These are phyloP conservation scores for Watsonalla cultraria DNA, from an alignment of 2,888 invertebrate species.

Conservation along the genomic window DNA sequence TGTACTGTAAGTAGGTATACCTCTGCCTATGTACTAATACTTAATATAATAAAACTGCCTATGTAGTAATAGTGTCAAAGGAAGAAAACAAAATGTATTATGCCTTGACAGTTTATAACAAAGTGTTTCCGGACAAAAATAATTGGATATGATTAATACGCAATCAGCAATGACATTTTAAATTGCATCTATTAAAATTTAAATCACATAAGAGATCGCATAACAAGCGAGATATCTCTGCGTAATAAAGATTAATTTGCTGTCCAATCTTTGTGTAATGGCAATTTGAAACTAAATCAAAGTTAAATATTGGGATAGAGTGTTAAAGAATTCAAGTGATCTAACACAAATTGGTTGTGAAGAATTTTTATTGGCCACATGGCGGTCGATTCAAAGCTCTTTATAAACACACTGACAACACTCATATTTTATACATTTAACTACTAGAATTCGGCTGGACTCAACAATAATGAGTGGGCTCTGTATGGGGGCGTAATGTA, in stretches of 20 bases:
- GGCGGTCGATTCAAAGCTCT: conserved; percentile 23
- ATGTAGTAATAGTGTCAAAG: too few species aligned
- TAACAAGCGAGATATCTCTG: neutral
- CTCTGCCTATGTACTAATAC: too few species aligned
- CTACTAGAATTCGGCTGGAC: conserved; percentile 33
- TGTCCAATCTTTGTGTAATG: neutral
- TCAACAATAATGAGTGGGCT: conserved; percentile 48
- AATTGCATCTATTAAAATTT: neutral
- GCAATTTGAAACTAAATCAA: conserved; percentile 4
- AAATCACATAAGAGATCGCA: too few species aligned
- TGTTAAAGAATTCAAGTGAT: conserved; percentile 25
- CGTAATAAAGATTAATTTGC: neutral
- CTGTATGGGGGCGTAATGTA: conserved; percentile 40
- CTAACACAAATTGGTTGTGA: conserved; percentile 32
- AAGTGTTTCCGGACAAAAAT: neutral
- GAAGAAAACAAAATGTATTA: neutral
- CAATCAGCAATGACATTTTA: neutral
- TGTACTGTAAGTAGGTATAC: too few species aligned
- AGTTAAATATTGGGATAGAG: conserved; percentile 4
- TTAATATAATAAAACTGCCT: too few species aligned
- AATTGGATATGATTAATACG: too few species aligned
- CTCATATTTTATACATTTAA: conserved; percentile 57
- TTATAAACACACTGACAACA: conserved; percentile 40
- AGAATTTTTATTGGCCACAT: conserved; percentile 43
- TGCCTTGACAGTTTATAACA: conserved; percentile 5